Evolutionary conservation across 2,888 invertebrate genomes (phyloP), one percentile per base, ranked within the genome.

Genomic region (Megamerina dolium): DNA sequence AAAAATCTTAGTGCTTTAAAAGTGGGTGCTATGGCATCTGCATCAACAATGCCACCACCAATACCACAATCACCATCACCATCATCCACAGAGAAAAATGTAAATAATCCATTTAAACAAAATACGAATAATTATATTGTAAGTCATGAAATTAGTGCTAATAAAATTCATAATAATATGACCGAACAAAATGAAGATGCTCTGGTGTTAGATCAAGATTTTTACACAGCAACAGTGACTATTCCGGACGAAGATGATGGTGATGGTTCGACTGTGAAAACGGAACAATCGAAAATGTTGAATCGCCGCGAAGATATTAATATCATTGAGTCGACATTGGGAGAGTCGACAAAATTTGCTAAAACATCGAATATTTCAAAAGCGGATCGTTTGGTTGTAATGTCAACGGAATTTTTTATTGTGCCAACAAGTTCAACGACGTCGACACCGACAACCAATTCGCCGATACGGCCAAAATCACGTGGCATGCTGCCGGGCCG

Each of bases 381-480:
- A 49, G 72, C 72, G 1, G 72, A 70, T 49, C 79, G 81, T 19
- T 73, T 70, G 50, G 59, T 84, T 35, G 87, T 87, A 71, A 82
- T 89, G 80, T 87, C 85, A 70, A 89, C 88, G 5, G 88, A 89
- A 70, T 87, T 82, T 73, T 89, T 88, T 70, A 75, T 86, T 55
- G 77, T 88, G 57, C 87, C 87, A 26, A 75, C 78, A 56, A 75
- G 74, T 48, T 60, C 64, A 6, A 54, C 63, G n/a, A 48, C 65
- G 63, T 49, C 58, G 33, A 57, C 62, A 2, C 45, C 62, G 38
- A 72, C 55, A 55, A 30, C 47, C n/a, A 33, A 43, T 3, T 5
- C 21, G 6, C 40, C 45, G 27, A 40, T 39, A 18, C 48, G 48
- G 19, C 47, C 45, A 1, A 53, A 52, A 36, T 42, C 51, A 1